A percentile compares a stretch with the other conserved stretches of the same genome.
Conservation (phyloP, 2,797 vertebrate genomes). For the Melanotaenia pygmaea region DNA sequence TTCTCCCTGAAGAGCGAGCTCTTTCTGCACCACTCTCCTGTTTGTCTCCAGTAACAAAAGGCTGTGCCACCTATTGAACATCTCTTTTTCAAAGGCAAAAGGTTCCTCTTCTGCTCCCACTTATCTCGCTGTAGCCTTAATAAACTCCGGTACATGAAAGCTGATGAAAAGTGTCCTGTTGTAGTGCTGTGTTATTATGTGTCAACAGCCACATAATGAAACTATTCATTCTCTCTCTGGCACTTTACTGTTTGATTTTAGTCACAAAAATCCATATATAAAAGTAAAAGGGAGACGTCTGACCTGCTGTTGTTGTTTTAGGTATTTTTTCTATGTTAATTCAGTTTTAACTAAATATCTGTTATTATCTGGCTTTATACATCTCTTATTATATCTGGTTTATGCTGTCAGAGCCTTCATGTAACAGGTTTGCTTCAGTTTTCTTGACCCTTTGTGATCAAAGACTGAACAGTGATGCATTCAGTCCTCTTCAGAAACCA, state of each 20-base stretch:
- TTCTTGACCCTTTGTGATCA: conserved; percentile 40
- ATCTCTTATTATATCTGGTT: conserved; percentile 18
- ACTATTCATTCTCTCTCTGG: conserved; percentile 58
- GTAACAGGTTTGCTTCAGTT: conserved; percentile 16
- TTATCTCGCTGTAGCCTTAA: conserved; percentile 50
- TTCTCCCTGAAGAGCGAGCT: conserved; percentile 74
- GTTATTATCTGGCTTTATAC: conserved; percentile 17
- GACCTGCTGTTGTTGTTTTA: conserved; percentile 37
- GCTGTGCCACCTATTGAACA: conserved; percentile 27
- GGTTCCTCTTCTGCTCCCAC: conserved; percentile 18
- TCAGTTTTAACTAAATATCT: conserved; percentile 19
- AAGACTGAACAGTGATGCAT: conserved; percentile 26
- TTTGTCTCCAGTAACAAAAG: conserved; percentile 44
- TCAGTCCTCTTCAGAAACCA: conserved; percentile 23
- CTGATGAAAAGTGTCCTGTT: conserved; percentile 53
- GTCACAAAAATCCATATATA: conserved; percentile 32
- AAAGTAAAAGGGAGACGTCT: conserved; percentile 38
- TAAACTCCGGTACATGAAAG: conserved; percentile 61
- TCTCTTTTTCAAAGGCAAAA: conserved; percentile 37
- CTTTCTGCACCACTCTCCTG: conserved; percentile 54
- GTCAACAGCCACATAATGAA: conserved; percentile 56
- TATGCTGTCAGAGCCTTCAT: conserved; percentile 30
- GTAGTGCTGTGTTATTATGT: conserved; percentile 48
- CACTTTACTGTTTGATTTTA: conserved; percentile 42
- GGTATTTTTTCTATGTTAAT: background rate